phyloP scores from a whole-genome alignment of 2,888 invertebrate genomes.

The Bombyx huttoni region DNA sequence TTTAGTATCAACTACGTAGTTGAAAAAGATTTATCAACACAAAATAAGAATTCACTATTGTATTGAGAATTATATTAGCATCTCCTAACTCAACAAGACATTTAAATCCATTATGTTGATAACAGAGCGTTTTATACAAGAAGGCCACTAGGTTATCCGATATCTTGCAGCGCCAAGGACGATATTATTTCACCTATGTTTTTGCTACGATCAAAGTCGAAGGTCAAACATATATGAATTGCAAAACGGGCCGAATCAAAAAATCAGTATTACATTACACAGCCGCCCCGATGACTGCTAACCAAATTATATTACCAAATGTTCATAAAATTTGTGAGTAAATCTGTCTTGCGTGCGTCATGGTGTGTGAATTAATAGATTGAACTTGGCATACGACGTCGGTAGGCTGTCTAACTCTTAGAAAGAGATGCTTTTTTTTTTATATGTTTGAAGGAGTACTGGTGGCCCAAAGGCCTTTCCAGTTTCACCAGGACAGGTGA shows the following conservation, averaged over 20 bases:
- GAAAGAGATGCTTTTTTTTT: no score
- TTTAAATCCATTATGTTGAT: no score
- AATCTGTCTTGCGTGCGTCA: background rate
- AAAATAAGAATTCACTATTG: no score
- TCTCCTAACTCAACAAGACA: no score
- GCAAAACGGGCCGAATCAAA: slow-evolving; percentile 34
- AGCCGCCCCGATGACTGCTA: slow-evolving; percentile 5
- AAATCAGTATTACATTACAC: slow-evolving; percentile 49
- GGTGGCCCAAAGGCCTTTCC: no score
- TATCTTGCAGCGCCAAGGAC: slow-evolving; percentile 33
- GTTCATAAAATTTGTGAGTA: background rate
- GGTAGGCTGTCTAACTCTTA: background rate
- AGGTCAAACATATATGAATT: slow-evolving; percentile 42
- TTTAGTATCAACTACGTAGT: no score
- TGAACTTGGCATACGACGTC: background rate
- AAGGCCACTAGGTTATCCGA: slow-evolving; percentile 48
- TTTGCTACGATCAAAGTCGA: slow-evolving; percentile 17
- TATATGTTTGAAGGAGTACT: no score
- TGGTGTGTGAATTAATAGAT: background rate
- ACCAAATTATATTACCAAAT: background rate
- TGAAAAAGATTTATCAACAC: no score
- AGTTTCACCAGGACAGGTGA: no score
- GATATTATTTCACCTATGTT: slow-evolving; percentile 20
- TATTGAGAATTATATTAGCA: no score
- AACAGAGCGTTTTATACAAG: slow-evolving; percentile 13